Base-by-base conservation (phyloP, 2,113 vertebrate genomes). In the Halcyon malimbica region DNA sequence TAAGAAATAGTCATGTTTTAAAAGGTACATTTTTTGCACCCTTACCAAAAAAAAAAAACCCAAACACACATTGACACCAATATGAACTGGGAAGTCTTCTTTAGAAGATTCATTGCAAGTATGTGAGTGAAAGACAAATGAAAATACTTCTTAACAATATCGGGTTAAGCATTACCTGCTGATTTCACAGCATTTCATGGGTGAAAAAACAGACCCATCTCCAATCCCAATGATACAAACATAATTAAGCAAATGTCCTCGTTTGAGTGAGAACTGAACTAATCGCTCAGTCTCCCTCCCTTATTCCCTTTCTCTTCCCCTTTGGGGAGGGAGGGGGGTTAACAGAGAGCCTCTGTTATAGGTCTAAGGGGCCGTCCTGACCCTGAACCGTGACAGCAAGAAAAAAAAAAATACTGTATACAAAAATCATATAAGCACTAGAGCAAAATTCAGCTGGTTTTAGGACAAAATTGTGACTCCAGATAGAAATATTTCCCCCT, bases 41-140 rank as follows among this genome's bases (percentile, higher is more conserved):
- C 0, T 18, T 41, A 63, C 16, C 17, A 75, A 56, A 25, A 51
- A 81, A 57, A 85, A 53, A 85, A 62, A 23, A 0, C 0, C 8
- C 8, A 13, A 46, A 11, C 50, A 50, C 11, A 75, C 15, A 39
- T 20, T 16, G 14, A 70, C 18, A 71, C 5, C 17, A 16, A 60
- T 29, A 71, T 4, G 29, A 85, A 71, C 14, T 42, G 35, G 37
- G 77, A 90, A 67, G 54, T 53, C 16, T 63, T 79, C 39, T 70
- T 56, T 39, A 64, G 31, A 73, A 70, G 33, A 68, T 80, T 42
- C 74, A 91, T 65, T 33, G 62, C 51, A 91, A 59, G 6, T 37
- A 63, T 35, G 14, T 3, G 3, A 78, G 35, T 17, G 20, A 82
- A 69, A 89, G 16, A 51, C 21, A 74, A 87, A 21, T 48, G 5